phyloP scores from a whole-genome alignment of 1,140 invertebrate species.

The Thaumetopoea pityocampa region DNA sequence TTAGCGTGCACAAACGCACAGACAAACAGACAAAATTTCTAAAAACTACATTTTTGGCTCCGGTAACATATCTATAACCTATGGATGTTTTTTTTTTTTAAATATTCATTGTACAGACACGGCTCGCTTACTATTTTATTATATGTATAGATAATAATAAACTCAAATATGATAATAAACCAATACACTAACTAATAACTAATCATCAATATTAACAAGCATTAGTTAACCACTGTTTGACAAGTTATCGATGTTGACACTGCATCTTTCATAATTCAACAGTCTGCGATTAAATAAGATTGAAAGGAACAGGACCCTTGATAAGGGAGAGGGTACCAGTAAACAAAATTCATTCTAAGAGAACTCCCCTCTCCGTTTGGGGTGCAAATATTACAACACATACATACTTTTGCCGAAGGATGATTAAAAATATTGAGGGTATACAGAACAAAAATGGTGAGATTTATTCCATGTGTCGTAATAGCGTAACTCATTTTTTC shows the following conservation, averaged over 20 bases:
- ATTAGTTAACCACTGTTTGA: constrained; percentile 10
- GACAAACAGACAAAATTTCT: no score
- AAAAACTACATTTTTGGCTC: no score
- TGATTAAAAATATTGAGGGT: background rate
- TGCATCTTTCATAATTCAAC: constrained; percentile 12
- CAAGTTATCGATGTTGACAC: constrained; percentile 1
- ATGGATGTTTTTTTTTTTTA: no score
- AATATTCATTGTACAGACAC: no score
- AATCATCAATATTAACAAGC: background rate
- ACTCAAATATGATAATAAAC: no score
- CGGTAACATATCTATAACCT: no score
- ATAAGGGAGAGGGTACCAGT: constrained; percentile 12
- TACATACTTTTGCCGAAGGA: constrained; percentile 10
- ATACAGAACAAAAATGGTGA: background rate
- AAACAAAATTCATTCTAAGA: constrained; percentile 31
- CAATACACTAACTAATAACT: no score
- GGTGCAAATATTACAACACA: constrained; percentile 21
- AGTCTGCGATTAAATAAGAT: constrained; percentile 20
- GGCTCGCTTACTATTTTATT: no score
- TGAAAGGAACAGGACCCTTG: constrained; percentile 10
- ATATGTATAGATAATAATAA: no score
- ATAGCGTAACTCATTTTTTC: no score
- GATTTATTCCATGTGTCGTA: background rate
- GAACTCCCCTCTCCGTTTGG: constrained; percentile 19
- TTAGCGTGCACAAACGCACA: no score